These are phyloP conservation scores for Polylopha cassiicola DNA, from an alignment of 2,888 invertebrate genomes.

Conservation along the genomic window DNA sequence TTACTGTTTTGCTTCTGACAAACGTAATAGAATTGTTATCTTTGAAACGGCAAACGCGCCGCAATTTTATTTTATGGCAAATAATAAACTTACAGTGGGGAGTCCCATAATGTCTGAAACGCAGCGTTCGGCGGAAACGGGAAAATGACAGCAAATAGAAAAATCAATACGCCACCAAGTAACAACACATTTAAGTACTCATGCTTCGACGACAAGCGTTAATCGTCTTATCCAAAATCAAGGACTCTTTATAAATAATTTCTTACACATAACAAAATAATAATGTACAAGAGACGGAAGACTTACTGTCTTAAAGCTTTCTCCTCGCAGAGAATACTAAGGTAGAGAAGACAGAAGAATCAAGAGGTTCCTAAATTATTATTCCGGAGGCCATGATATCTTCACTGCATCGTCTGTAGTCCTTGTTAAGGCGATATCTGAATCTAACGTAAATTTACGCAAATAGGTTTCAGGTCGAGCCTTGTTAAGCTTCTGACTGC, in stretches of 20 bases:
- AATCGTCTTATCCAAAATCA: no score
- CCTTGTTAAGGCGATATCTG: constrained; percentile 9
- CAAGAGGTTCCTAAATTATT: no score
- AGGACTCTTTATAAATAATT: no score
- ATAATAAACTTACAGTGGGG: constrained; percentile 18
- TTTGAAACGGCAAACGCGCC: constrained; percentile 16
- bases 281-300: no score
- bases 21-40: constrained; percentile 16
- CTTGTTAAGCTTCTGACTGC: constrained; percentile 9
- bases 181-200: no score
- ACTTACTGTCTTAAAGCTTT: no score
- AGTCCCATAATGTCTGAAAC: constrained; percentile 10
- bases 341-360: no score
- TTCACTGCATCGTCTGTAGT: constrained; percentile 6
- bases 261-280: no score
- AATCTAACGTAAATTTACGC: constrained; percentile 11
- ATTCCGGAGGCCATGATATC: no score
- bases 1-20: constrained; percentile 1
- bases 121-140: not conserved
- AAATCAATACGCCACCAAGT: constrained; percentile 3
- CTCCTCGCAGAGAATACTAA: no score
- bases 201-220: no score
- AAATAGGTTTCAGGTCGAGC: constrained; percentile 5
- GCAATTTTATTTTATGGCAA: constrained; percentile 16
- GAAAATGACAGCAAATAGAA: constrained; percentile 12